A percentile compares a stretch with the other conserved stretches of the same genome.
Conservation (phyloP, 2,113 vertebrate species). For the Hemiscyllium ocellatum region DNA sequence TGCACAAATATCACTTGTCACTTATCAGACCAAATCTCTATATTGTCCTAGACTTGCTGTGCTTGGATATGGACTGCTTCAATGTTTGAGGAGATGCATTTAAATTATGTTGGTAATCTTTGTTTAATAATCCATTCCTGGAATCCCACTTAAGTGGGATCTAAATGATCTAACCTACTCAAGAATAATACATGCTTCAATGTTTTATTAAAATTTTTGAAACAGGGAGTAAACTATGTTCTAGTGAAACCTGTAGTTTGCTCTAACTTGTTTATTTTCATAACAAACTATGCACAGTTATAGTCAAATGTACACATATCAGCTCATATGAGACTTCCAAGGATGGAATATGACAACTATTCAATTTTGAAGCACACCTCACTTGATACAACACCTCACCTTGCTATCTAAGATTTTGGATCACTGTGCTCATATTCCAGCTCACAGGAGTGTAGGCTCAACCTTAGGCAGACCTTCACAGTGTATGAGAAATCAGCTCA, state of each 20-base stretch:
- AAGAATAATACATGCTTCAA: neutral
- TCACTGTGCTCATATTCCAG: neutral
- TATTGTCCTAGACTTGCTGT: too few species aligned
- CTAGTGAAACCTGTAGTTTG: neutral
- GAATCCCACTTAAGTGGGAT: too few species aligned
- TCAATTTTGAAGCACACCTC: neutral
- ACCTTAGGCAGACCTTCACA: neutral
- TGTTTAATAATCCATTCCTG: too few species aligned
- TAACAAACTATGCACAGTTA: neutral
- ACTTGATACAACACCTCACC: too few species aligned
- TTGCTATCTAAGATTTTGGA: neutral
- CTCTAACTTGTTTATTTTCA: neutral
- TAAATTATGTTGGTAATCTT: too few species aligned
- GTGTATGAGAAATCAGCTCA: neutral
- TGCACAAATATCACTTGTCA: too few species aligned
- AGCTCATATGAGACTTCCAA: neutral
- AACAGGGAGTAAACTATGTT: neutral
- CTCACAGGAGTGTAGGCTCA: neutral
- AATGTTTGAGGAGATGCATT: too few species aligned
- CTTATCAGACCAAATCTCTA: too few species aligned
- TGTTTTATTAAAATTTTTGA: neutral
- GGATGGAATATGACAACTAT: neutral
- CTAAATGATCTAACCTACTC: too few species aligned
- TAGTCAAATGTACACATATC: neutral
- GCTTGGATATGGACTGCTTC: too few species aligned